Evolutionary conservation across 2,888 invertebrate species (phyloP), one percentile per base, ranked within the genome.

Genomic region (Xestoiulus laeticollis): DNA sequence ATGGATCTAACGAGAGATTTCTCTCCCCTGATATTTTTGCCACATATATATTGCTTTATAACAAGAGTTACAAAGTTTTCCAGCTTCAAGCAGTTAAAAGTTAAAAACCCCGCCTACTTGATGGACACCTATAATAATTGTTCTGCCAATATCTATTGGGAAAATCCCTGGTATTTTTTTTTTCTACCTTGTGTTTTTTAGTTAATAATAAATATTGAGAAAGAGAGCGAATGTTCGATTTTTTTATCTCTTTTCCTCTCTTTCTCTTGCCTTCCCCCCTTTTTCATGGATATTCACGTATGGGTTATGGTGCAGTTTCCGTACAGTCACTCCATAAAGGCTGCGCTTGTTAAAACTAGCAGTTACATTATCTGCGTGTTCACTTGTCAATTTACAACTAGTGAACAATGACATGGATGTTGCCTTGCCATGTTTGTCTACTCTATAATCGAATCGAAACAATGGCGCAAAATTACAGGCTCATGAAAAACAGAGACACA

Each of bases 391-490:
- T 78, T 78, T 78, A 78, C 78, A 78, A 30, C 78, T 78, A 78
- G 78, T 78, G 78, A 78, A 78, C 78, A 78, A 78, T 78, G 78
- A 78, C 78, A 78, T 78, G 78, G 78, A 78, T 78, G 78, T 78
- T 78, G 78, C 78, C 30, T 78, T 14, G 78, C 78, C 78, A 78
- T 78, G 78, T 78, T 78, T 78, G 78, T 78, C 78, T 78, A 78
- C 78, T 78, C 78, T 78, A 78, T 78, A 78, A 78, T 78, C 78
- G 78, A 78, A 78, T 78, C 78, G 78, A 78, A 78, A 78, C 78
- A 78, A 78, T 78, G 78, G 78, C 78, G 30, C 78, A 30, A 78
- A 78, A 78, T 78, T 78, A 78, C 78, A 78, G 78, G 78, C 78
- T 78, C 78, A 26, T 78, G 78, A 30, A 78, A 78, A 78, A 78